A percentile compares a stretch with the other conserved stretches of the same genome.
Conservation (phyloP, 2,888 invertebrate species). For the Agrotis ipsilon region DNA sequence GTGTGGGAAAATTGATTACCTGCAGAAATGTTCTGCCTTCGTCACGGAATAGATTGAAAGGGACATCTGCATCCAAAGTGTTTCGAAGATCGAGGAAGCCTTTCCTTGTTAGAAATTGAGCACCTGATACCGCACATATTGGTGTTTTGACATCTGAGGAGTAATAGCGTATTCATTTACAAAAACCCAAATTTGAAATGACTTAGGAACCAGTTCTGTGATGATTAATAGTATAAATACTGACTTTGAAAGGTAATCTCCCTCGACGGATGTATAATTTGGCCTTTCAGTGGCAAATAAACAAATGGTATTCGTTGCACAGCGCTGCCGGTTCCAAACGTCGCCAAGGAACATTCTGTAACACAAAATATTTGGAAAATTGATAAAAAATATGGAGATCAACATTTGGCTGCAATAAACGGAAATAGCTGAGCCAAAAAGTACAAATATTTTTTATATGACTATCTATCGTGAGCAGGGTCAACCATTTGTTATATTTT, state of each 20-base stretch:
- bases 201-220: background rate
- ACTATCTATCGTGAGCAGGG: slow-evolving; percentile 21
- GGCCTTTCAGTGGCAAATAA: slow-evolving; percentile 96
- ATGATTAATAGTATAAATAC: slow-evolving; percentile 29
- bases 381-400: slow-evolving; percentile 33
- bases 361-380: slow-evolving; percentile 66
- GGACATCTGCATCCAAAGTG: slow-evolving; percentile 94
- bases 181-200: background rate
- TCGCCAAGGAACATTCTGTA: slow-evolving; percentile 95
- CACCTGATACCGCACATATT: slow-evolving; percentile 96
- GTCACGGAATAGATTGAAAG: slow-evolving; percentile 95
- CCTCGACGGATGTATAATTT: slow-evolving; percentile 96
- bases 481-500: slow-evolving; percentile 41
- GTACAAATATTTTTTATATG: slow-evolving; percentile 43
- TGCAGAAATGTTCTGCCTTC: slow-evolving; percentile 95
- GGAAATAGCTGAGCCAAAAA: slow-evolving; percentile 18
- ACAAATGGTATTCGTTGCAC: slow-evolving; percentile 96
- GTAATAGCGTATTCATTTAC: slow-evolving; percentile 23
- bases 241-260: slow-evolving; percentile 96
- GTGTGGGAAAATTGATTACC: slow-evolving; percentile 83
- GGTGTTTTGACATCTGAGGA: slow-evolving; percentile 94
- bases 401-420: slow-evolving; percentile 22
- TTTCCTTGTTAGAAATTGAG: slow-evolving; percentile 94
- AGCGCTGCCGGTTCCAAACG: slow-evolving; percentile 93
- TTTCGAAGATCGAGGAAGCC: slow-evolving; percentile 96